Conservation (phyloP, 2,113 vertebrate species). For the Macrotis lagotis region DNA sequence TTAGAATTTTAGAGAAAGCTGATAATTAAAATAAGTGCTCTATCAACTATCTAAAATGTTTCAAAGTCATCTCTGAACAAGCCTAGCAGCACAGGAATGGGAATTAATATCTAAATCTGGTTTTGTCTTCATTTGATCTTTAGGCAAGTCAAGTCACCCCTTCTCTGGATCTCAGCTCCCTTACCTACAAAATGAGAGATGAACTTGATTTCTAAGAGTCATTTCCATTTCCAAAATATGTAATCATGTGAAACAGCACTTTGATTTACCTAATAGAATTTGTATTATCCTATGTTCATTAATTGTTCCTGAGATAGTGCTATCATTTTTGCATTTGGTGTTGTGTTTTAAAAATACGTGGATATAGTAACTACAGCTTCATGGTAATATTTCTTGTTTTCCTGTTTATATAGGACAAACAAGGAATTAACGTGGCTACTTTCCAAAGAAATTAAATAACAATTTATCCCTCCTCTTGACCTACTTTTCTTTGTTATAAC, state of each 20-base stretch:
- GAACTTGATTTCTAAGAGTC: not conserved
- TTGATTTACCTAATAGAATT: not conserved
- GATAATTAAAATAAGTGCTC: not conserved
- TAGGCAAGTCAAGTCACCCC: not conserved
- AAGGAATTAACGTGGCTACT: not conserved
- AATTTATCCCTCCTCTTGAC: conserved; percentile 9
- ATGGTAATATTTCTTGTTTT: not conserved
- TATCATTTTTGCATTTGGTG: conserved; percentile 2
- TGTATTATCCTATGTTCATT: not conserved
- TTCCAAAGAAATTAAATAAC: not conserved
- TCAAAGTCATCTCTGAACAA: not conserved
- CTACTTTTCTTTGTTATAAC: not conserved
- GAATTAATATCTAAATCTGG: not conserved
- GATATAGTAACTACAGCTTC: not conserved
- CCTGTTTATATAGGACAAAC: not conserved
- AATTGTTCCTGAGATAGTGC: not conserved
- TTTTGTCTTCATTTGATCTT: not conserved
- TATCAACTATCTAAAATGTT: not conserved
- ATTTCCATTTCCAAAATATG: not conserved
- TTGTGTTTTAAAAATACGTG: not conserved
- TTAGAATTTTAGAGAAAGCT: not conserved
- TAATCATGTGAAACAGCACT: not conserved
- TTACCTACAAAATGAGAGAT: not conserved
- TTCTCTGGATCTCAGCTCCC: not conserved
- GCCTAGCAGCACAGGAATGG: not conserved